These are phyloP conservation scores for Hapalemur alaotrensis DNA, from an alignment of 2,797 vertebrate genomes.

Conservation along the genomic window DNA sequence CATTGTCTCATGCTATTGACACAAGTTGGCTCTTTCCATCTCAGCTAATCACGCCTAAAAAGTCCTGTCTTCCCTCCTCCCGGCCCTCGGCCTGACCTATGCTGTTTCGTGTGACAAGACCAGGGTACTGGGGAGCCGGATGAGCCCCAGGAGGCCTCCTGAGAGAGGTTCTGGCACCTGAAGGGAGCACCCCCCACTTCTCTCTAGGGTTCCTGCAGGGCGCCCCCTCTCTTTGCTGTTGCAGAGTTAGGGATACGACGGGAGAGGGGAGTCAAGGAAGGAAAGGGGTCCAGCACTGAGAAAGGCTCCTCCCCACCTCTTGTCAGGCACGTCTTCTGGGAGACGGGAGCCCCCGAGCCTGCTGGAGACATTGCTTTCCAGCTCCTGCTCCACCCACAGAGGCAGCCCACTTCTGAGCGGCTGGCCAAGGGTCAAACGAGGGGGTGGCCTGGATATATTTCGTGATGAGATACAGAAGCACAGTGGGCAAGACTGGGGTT, in stretches of 20 bases:
- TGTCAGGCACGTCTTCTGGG: fast-evolving
- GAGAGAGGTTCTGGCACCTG: not conserved
- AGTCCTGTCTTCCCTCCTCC: not conserved
- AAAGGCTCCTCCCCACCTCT: fast-evolving
- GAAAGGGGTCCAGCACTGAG: fast-evolving
- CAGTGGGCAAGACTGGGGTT: no score
- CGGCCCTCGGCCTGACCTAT: fast-evolving
- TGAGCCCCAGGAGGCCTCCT: not conserved
- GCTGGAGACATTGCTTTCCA: fast-evolving
- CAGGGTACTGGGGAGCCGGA: not conserved
- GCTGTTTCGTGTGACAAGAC: no score
- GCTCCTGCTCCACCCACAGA: not conserved
- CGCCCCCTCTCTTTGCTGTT: not conserved
- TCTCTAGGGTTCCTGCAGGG: not conserved
- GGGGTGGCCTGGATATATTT: fast-evolving
- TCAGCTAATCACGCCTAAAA: not conserved
- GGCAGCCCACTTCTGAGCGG: fast-evolving
- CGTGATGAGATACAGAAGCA: not conserved
- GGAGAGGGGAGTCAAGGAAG: no score
- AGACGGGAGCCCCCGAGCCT: fast-evolving
- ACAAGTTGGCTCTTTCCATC: not conserved
- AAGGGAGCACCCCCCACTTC: fast-evolving
- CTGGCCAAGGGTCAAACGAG: fast-evolving
- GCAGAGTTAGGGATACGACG: not conserved
- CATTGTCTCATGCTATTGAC: not conserved